Percentiles rank a stretch among this genome's conserved stretches.
Conservation (phyloP, 2,113 vertebrate species). For the Saguinus midas region DNA sequence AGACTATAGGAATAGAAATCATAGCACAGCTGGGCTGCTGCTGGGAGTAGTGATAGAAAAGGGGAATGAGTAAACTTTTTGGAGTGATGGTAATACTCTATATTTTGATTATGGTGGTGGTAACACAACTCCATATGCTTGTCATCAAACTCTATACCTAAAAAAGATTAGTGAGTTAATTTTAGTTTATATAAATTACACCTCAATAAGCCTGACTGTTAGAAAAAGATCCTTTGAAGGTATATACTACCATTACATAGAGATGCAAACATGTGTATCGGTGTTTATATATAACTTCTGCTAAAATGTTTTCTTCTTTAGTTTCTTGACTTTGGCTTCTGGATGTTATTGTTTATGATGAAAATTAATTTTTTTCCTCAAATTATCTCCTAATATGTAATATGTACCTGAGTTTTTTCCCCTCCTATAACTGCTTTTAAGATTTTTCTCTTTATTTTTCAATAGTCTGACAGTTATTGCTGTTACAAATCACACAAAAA, state of each 20-base stretch:
- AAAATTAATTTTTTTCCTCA: neutral
- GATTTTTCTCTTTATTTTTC: neutral
- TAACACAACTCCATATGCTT: neutral
- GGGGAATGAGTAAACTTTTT: neutral
- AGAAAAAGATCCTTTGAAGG: neutral
- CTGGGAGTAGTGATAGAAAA: neutral
- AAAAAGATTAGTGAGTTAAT: neutral
- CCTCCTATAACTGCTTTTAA: neutral
- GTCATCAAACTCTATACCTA: neutral
- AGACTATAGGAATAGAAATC: neutral
- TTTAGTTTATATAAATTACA: neutral
- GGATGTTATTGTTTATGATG: neutral
- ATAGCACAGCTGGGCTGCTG: neutral
- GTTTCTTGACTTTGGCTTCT: neutral
- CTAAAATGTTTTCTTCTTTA: neutral
- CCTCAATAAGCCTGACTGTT: neutral
- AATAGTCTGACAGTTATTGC: neutral
- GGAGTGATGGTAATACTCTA: neutral
- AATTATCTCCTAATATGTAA: neutral
- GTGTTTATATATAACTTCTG: neutral
- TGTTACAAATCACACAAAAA: neutral
- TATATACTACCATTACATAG: neutral
- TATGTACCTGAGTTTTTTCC: neutral
- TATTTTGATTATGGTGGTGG: neutral
- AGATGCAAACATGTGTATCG: neutral